Conservation (phyloP, 2,888 invertebrate species). For the Megamerina dolium region DNA sequence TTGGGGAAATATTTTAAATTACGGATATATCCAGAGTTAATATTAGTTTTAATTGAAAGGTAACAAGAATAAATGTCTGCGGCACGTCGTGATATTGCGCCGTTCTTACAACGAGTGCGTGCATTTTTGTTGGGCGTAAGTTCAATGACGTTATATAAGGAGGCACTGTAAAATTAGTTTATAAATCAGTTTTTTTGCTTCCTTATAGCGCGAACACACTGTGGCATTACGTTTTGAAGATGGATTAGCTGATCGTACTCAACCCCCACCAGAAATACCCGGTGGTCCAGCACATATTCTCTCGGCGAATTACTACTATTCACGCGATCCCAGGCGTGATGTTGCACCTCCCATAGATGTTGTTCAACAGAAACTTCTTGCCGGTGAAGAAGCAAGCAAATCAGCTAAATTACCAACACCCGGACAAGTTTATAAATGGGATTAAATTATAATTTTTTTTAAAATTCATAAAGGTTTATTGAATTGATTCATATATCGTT, state of each 20-base stretch:
- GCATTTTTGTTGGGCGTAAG: slow-evolving; percentile 64
- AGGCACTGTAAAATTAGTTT: slow-evolving; percentile 1
- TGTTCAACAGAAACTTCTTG: slow-evolving; percentile 28
- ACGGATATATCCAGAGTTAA: no score
- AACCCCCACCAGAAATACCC: slow-evolving; percentile 74
- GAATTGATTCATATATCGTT: neutral
- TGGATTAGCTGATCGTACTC: slow-evolving; percentile 64
- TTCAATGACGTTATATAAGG: slow-evolving; percentile 16
- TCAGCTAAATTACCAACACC: slow-evolving; percentile 54
- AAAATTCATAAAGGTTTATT: no score
- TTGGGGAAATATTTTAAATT: no score
- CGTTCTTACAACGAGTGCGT: slow-evolving; percentile 57
- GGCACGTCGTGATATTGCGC: slow-evolving; percentile 60
- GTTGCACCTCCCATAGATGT: slow-evolving; percentile 51
- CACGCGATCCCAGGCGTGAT: slow-evolving; percentile 75
- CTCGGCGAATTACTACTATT: slow-evolving; percentile 76
- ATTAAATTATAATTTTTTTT: no score
- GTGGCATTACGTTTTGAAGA: slow-evolving; percentile 64
- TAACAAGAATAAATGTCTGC: slow-evolving; percentile 38
- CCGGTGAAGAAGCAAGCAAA: slow-evolving; percentile 39
- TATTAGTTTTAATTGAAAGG: slow-evolving; percentile 20
- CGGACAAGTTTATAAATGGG: slow-evolving; percentile 56
- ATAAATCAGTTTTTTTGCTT: slow-evolving; percentile 10
- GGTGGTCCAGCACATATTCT: slow-evolving; percentile 74
- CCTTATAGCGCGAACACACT: slow-evolving; percentile 55